Conservation (phyloP, 2,113 vertebrate species). For the Etheostoma spectabile region DNA sequence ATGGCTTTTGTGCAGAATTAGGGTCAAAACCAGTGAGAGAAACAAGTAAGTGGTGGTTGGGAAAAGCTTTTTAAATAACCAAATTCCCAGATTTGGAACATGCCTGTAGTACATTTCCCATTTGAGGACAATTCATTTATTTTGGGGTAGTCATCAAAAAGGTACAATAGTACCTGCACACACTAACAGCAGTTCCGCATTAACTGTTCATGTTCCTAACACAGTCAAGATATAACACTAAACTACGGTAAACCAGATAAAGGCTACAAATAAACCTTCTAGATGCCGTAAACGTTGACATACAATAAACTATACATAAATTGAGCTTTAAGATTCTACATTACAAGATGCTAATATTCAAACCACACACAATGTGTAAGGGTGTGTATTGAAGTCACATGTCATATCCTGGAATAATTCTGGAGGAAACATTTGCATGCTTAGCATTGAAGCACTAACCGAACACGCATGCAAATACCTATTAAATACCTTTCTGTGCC, state of each 20-base stretch:
- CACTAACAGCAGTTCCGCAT: background rate
- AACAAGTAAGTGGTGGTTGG: slow-evolving; percentile 20
- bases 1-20: slow-evolving; percentile 67
- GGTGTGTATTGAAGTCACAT: background rate
- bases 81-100: slow-evolving; percentile 3
- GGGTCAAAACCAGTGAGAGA: slow-evolving; percentile 56
- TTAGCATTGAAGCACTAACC: background rate
- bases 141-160: background rate
- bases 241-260: background rate
- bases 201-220: background rate
- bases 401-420: slow-evolving; percentile 50
- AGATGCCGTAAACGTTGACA: background rate
- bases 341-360: slow-evolving; percentile 6
- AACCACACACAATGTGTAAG: background rate
- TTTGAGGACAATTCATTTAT: background rate
- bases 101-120: background rate
- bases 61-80: slow-evolving; percentile 25
- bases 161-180: background rate
- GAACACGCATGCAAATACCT: slow-evolving; percentile 68
- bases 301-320: background rate
- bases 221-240: background rate
- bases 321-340: background rate
- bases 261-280: background rate
- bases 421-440: slow-evolving; percentile 70
- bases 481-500: slow-evolving; percentile 46